Base-by-base conservation (phyloP, 2,888 invertebrate genomes). In the Bugula neritina region DNA sequence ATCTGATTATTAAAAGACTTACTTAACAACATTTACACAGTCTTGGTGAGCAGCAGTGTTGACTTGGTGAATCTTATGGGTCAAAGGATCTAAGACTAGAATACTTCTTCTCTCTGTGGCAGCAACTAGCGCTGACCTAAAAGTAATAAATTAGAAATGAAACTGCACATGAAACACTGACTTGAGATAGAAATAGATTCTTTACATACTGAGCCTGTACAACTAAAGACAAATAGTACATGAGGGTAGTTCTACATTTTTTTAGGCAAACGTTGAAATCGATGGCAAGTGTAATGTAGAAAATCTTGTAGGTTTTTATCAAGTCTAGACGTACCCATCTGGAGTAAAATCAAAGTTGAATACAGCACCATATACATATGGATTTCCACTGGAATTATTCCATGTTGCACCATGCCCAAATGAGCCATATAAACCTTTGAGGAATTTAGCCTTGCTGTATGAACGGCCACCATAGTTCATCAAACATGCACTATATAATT, bases 21-120 rank as follows among this genome's bases (percentile, higher is more conserved):
- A 94, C 94, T 91, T 92, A 57, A 95, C 91, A 87, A 93, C 93
- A 83, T 95, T 95, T 3, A 96, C 94, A 86, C 93, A 93, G 82
- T 92, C 92, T 13, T 88, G 86, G 82, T 96, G 96, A 21, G 94
- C 94, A 81, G 91, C 89, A 77, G 89, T 88, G 55, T 94, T 90
- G 72, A 89, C 87, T 78, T 89, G 88, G 72, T 92, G 88, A 77
- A 90, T 87, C 78, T 89, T 88, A 78, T 91, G 90, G 77, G 90
- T 91, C 31, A 91, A 87, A 0, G 94, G 91, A 84, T 95, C 95
- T 86, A 93, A 93, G 80, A 94, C 87, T 76, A 94, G 87, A 76
- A 95, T 89, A 72, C 92, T 91, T 80, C 90, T 91, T 79, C 91
- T 91, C 83, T 96, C 94, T 86, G 94, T 94, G 0, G 94, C 95